Evolutionary conservation across 2,888 invertebrate genomes (phyloP).

Genomic region (Agonopterix alstromeriana): DNA sequence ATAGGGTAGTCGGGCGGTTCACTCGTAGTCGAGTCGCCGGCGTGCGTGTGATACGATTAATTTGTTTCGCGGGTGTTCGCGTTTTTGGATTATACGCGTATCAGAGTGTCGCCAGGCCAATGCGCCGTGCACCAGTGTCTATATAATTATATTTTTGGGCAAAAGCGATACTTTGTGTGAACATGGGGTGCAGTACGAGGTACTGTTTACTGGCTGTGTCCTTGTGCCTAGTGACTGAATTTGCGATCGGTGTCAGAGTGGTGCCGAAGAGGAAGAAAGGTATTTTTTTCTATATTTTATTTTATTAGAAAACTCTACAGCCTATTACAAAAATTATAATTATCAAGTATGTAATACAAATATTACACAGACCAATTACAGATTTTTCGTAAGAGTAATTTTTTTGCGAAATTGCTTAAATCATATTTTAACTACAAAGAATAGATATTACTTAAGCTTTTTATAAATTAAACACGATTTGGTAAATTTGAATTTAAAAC

Average conservation of each 20-base stretch:
- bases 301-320: neutral
- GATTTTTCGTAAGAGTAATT: too few species aligned
- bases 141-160: slow-evolving; percentile 32
- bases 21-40: slow-evolving; percentile 47
- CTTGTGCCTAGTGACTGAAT: slow-evolving; percentile 70
- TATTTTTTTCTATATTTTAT: slow-evolving; percentile 37
- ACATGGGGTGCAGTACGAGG: slow-evolving; percentile 72
- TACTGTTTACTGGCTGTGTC: slow-evolving; percentile 69
- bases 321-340: too few species aligned
- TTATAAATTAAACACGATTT: too few species aligned
- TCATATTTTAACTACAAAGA: too few species aligned
- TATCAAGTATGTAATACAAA: too few species aligned
- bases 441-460: too few species aligned
- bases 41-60: slow-evolving; percentile 20
- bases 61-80: slow-evolving; percentile 31
- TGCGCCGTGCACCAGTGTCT: slow-evolving; percentile 51
- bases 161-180: slow-evolving; percentile 42
- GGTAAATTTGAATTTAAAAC: too few species aligned
- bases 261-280: slow-evolving; percentile 77
- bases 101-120: slow-evolving; percentile 39
- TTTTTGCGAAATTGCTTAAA: too few species aligned
- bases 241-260: slow-evolving; percentile 73
- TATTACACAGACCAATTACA: too few species aligned
- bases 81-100: slow-evolving; percentile 34
- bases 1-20: slow-evolving; percentile 77